Base-by-base conservation (phyloP, 2,113 vertebrate genomes). In the Zosterops borbonicus region DNA sequence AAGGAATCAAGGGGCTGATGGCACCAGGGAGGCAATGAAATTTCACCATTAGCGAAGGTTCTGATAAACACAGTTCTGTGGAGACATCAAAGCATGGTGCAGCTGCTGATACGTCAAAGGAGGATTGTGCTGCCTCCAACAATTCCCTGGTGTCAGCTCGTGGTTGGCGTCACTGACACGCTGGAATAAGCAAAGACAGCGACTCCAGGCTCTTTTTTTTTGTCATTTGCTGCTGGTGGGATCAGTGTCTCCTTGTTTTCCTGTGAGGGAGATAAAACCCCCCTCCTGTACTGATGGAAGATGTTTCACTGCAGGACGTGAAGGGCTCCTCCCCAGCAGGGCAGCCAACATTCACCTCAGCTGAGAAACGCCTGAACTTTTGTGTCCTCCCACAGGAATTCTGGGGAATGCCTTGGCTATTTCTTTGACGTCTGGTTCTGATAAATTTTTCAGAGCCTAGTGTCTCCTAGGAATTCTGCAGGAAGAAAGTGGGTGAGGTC, bases 391-490 rank as follows among this genome's bases (percentile, higher is more conserved):
- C 55, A 6, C 95, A 87, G 95, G 90, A 92, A 75, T 96, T 76
- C 80, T 93, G 97, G 96, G 96, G 71, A 92, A 71, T 92, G 96
- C 82, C 83, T 95, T 89, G 96, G 97, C 92, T 94, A 64, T 76
- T 89, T 76, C 92, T 90, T 93, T 95, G 76, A 92, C 49, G 95
- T 96, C 98, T 97, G 96, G 90, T 98, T 98, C 97, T 97, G 97
- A 97, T 98, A 98, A 98, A 96, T 53, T 89, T 90, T 97, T 94
- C 94, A 94, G 97, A 97, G 91, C 95, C 92, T 87, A 83, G 87
- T 90, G 96, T 96, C 98, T 98, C 98, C 93, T 92, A 97, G 96
- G 98, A 97, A 96, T 96, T 95, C 76, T 93, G 94, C 95, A 65
- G 91, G 92, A 96, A 93, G 92, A 96, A 96, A 87, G 83, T 49